Evolutionary conservation across 2,888 invertebrate species (phyloP).

Genomic region (Byasa hedistus): DNA sequence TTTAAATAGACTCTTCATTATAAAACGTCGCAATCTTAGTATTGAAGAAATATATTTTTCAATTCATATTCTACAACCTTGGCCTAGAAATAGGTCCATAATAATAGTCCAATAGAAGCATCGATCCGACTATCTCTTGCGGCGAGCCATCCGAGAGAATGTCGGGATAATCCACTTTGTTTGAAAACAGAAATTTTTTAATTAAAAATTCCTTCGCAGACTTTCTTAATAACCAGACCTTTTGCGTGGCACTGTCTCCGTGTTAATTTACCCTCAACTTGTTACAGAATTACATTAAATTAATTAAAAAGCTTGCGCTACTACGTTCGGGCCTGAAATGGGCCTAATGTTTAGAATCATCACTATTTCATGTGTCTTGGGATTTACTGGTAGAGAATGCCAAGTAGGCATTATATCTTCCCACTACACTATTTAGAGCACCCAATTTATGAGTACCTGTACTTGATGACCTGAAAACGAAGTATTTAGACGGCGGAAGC

Average conservation of each 20-base stretch:
- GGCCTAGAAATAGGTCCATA: slow-evolving; percentile 15
- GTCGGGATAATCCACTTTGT: slow-evolving; percentile 8
- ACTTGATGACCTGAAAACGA: too few relatives aligned
- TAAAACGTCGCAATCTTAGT: neutral
- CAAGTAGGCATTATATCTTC: too few relatives aligned
- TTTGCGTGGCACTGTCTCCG: neutral
- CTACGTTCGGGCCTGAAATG: neutral
- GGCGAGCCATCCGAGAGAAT: slow-evolving; percentile 12
- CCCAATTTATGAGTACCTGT: too few relatives aligned
- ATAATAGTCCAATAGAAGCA: slow-evolving; percentile 21
- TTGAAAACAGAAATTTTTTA: slow-evolving; percentile 20
- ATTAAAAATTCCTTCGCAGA: slow-evolving; percentile 13
- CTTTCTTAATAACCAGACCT: neutral
- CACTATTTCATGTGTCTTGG: too few relatives aligned
- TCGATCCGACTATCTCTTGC: slow-evolving; percentile 23
- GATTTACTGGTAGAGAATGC: too few relatives aligned
- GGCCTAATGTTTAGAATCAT: neutral
- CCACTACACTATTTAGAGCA: too few relatives aligned
- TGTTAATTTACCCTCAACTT: slow-evolving; percentile 2
- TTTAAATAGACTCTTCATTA: neutral
- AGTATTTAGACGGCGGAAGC: too few relatives aligned
- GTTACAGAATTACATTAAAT: neutral
- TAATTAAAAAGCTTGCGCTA: neutral
- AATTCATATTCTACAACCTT: slow-evolving; percentile 1
- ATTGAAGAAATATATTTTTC: neutral